These are phyloP conservation scores for Epinephelus fuscoguttatus DNA, from an alignment of 2,113 vertebrate genomes.

Conservation along the genomic window DNA sequence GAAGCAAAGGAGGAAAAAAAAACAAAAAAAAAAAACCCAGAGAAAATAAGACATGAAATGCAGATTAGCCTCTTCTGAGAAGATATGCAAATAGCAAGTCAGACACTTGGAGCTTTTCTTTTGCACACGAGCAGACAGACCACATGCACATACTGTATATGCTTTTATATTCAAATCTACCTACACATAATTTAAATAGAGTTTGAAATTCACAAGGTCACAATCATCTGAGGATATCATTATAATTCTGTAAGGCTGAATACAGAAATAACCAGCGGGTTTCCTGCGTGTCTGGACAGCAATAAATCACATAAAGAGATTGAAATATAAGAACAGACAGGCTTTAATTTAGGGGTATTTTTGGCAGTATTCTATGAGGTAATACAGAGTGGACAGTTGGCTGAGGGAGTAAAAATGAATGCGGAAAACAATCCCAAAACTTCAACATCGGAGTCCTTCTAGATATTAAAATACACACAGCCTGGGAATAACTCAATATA, in stretches of 20 bases:
- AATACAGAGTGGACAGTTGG: neutral
- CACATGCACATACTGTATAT: slow-evolving; percentile 30
- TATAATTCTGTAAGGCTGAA: slow-evolving; percentile 47
- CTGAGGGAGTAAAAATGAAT: slow-evolving; percentile 19
- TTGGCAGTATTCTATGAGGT: slow-evolving; percentile 5
- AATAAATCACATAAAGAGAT: slow-evolving; percentile 14
- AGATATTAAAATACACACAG: neutral
- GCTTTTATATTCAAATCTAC: slow-evolving; percentile 37
- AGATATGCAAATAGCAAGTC: slow-evolving; percentile 71
- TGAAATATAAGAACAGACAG: slow-evolving; percentile 22
- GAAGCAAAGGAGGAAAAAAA: slow-evolving; percentile 55
- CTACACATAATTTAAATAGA: slow-evolving; percentile 36
- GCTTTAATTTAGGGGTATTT: slow-evolving; percentile 31
- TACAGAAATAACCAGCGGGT: slow-evolving; percentile 30
- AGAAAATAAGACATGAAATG: slow-evolving; percentile 73
- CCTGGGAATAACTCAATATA: neutral
- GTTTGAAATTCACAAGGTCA: slow-evolving; percentile 57
- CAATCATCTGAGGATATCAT: slow-evolving; percentile 32
- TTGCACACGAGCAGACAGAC: slow-evolving; percentile 42
- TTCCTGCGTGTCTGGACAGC: slow-evolving; percentile 17
- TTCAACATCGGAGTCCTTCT: no score
- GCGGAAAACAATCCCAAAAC: slow-evolving; percentile 1
- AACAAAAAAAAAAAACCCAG: neutral
- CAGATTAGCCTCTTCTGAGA: slow-evolving; percentile 71
- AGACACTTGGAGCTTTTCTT: slow-evolving; percentile 59